phyloP scores from a whole-genome alignment of 2,113 vertebrate species.

The Capreolus pygargus region DNA sequence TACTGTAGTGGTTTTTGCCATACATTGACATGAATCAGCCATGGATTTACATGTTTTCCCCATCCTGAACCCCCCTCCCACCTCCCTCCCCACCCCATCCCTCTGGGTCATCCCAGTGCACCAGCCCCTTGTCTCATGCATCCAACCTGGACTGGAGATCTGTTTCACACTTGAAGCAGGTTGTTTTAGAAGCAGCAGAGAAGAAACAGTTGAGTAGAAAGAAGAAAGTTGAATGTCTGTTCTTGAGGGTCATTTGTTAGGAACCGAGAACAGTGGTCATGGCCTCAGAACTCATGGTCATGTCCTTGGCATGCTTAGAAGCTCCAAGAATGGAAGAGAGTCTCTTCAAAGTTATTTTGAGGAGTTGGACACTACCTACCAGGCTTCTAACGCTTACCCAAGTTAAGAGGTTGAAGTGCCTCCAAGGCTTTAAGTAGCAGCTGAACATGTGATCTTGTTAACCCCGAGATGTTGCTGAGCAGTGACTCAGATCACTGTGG shows the following conservation, averaged over 20 bases:
- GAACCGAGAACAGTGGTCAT: conserved; percentile 58
- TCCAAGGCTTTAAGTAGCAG: conserved; percentile 70
- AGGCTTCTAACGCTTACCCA: conserved; percentile 61
- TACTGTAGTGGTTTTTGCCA: no score
- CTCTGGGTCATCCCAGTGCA: no score
- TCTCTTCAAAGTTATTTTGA: conserved; percentile 72
- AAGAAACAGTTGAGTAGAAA: conserved; percentile 36
- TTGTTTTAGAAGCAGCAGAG: conserved; percentile 48
- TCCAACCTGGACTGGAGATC: no score
- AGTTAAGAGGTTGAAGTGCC: conserved; percentile 69
- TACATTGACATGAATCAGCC: no score
- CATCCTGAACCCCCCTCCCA: no score
- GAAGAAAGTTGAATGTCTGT: conserved; percentile 50
- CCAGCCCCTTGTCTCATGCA: no score
- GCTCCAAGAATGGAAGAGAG: conserved; percentile 67
- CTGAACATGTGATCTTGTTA: conserved; percentile 61
- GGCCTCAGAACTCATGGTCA: conserved; percentile 54
- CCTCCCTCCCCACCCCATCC: no score
- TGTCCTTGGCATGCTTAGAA: conserved; percentile 71
- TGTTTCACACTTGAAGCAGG: background rate
- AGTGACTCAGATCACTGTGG: conserved; percentile 53
- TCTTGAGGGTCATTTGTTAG: conserved; percentile 42
- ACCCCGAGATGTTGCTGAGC: conserved; percentile 62
- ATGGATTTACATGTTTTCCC: no score
- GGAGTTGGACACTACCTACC: conserved; percentile 63